phyloP scores from a whole-genome alignment of 1,140 invertebrate species.

The Oncopeltus fasciatus region DNA sequence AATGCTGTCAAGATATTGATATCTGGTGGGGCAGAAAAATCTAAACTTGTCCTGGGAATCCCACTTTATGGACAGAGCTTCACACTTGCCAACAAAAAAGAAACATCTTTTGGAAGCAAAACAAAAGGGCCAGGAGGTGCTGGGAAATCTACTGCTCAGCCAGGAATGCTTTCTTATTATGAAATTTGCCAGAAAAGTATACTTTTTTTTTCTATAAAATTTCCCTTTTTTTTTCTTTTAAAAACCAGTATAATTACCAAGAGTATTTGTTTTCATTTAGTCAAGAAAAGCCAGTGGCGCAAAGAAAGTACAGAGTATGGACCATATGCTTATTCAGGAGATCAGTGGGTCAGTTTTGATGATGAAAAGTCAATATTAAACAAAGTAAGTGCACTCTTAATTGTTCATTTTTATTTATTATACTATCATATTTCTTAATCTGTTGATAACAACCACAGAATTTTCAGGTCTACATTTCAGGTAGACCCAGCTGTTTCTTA shows the following conservation, averaged over 20 bases:
- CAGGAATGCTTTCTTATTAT: conserved; percentile 77
- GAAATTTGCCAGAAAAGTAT: conserved; percentile 71
- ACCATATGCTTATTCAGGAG: conserved; percentile 59
- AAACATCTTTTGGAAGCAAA: conserved; percentile 34
- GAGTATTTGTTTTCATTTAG: too few relatives aligned
- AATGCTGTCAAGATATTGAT: conserved; percentile 60
- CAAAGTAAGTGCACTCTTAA: conserved; percentile 43
- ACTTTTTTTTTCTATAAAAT: conserved; percentile 6
- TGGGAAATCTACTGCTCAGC: conserved; percentile 72
- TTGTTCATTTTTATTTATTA: too few relatives aligned
- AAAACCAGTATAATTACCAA: too few relatives aligned
- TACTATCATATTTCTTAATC: too few relatives aligned
- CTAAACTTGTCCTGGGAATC: conserved; percentile 72
- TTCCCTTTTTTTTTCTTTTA: too few relatives aligned
- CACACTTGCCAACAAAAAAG: conserved; percentile 41
- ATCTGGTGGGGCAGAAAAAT: conserved; percentile 52
- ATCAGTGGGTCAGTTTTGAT: conserved; percentile 88
- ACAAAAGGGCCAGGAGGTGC: conserved; percentile 54
- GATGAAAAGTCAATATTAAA: conserved; percentile 54
- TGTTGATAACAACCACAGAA: too few relatives aligned
- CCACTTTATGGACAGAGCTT: conserved; percentile 82
- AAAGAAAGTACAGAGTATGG: conserved; percentile 33
- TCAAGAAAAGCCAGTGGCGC: conserved; percentile 23
- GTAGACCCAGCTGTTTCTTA: too few relatives aligned
- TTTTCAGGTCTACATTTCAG: too few relatives aligned